These are phyloP conservation scores for Diadegma fenestrale DNA, from an alignment of 2,888 invertebrate species.

Conservation along the genomic window DNA sequence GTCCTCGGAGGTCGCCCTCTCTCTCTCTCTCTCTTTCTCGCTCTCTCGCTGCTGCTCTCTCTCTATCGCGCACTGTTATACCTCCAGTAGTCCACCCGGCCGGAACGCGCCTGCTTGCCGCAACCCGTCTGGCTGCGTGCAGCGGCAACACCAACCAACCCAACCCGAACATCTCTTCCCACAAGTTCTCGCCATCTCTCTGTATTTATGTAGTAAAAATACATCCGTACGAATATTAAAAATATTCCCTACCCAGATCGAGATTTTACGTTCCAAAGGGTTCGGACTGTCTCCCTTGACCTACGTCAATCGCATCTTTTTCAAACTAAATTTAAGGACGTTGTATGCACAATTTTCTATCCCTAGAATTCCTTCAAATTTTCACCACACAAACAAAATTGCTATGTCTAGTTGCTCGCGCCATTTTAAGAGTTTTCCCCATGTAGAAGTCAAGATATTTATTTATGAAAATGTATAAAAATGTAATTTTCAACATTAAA, in stretches of 20 bases:
- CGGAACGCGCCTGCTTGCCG: constrained; percentile 73
- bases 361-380: no score
- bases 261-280: background rate
- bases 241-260: constrained; percentile 37
- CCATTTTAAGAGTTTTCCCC: no score
- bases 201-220: constrained; percentile 18
- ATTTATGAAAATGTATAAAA: no score
- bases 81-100: constrained; percentile 71
- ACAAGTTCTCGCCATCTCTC: constrained; percentile 45
- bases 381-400: no score
- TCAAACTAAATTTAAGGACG: no score
- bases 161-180: constrained; percentile 56
- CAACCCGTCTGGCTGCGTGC: constrained; percentile 76
- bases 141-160: constrained; percentile 64
- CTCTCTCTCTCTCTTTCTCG: constrained; percentile 26
- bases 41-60: constrained; percentile 38
- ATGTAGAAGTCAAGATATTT: no score
- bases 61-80: constrained; percentile 62
- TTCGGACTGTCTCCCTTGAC: background rate
- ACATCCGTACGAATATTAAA: constrained; percentile 11
- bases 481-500: no score
- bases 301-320: background rate
- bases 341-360: no score
- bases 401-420: no score
- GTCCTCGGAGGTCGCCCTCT: constrained; percentile 57